Conservation (phyloP, 2,113 vertebrate species). For the Corvus moneduloides region DNA sequence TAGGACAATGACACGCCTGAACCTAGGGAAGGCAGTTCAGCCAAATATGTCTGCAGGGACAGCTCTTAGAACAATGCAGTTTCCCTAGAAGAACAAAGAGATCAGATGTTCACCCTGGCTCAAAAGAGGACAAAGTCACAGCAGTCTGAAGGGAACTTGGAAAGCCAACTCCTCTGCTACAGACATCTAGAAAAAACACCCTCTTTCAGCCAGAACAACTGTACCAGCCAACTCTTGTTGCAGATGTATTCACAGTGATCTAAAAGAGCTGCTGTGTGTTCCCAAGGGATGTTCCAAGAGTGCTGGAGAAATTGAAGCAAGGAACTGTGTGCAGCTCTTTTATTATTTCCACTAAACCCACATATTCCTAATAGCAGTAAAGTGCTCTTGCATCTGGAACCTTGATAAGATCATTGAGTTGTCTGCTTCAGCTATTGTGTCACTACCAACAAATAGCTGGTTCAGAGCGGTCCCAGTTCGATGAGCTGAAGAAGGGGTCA, state of each 20-base stretch:
- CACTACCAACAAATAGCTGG: not conserved
- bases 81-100: slow-evolving; percentile 49
- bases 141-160: not conserved
- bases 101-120: not conserved
- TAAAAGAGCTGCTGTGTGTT: not conserved
- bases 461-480: not conserved
- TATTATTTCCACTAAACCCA: not conserved
- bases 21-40: slow-evolving; percentile 22
- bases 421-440: not conserved
- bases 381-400: not conserved
- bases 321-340: not conserved
- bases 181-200: not conserved
- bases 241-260: not conserved
- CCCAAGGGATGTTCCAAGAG: not conserved
- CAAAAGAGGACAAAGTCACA: not conserved
- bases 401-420: not conserved
- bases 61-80: slow-evolving; percentile 27
- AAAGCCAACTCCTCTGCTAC: not conserved
- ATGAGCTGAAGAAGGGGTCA: not conserved
- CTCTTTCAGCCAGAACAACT: not conserved
- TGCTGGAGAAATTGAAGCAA: not conserved
- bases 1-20: not conserved
- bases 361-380: not conserved
- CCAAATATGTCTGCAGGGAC: slow-evolving; percentile 46
- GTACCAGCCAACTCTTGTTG: not conserved